Conservation (phyloP, 2,888 invertebrate species). For the Portevinia maculata region DNA sequence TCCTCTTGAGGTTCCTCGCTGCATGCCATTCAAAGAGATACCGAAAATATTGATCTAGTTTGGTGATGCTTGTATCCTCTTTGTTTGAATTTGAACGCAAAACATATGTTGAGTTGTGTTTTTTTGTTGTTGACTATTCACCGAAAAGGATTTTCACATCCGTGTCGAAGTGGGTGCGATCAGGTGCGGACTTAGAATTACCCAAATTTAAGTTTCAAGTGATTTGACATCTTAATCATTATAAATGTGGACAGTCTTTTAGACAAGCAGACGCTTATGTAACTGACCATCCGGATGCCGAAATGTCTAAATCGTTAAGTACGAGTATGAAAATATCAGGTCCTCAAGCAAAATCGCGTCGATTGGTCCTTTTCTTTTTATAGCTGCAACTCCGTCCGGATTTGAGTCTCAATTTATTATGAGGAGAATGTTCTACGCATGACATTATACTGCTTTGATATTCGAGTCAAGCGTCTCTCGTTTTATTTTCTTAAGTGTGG, state of each 20-base stretch:
- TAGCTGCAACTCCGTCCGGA: conserved; percentile 32
- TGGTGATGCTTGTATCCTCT: conserved; percentile 66
- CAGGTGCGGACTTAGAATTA: conserved; percentile 61
- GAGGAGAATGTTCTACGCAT: conserved; percentile 1
- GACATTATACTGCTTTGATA: conserved; percentile 57
- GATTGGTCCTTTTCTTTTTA: conserved; percentile 52
- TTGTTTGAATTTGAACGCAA: conserved; percentile 34
- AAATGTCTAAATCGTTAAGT: conserved; percentile 30
- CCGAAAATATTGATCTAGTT: conserved; percentile 75
- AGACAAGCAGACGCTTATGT: conserved; percentile 59
- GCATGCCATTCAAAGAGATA: conserved; percentile 56
- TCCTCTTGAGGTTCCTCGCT: conserved; percentile 44
- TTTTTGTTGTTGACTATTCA: neutral
- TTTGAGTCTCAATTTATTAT: conserved; percentile 47
- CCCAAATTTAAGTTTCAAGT: conserved; percentile 50
- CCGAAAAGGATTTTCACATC: conserved; percentile 62
- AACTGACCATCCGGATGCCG: conserved; percentile 66
- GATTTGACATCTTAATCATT: conserved; percentile 40
- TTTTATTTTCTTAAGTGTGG: conserved; percentile 70
- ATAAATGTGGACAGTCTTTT: conserved; percentile 24
- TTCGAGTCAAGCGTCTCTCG: conserved; percentile 52
- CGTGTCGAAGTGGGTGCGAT: conserved; percentile 53
- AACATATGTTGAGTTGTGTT: conserved; percentile 62
- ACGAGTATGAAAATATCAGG: conserved; percentile 26
- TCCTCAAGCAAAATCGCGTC: conserved; percentile 15